A percentile compares a stretch with the other conserved stretches of the same genome.
phyloP scores from a whole-genome alignment of 2,888 invertebrate species.

The Erebia aethiops region DNA sequence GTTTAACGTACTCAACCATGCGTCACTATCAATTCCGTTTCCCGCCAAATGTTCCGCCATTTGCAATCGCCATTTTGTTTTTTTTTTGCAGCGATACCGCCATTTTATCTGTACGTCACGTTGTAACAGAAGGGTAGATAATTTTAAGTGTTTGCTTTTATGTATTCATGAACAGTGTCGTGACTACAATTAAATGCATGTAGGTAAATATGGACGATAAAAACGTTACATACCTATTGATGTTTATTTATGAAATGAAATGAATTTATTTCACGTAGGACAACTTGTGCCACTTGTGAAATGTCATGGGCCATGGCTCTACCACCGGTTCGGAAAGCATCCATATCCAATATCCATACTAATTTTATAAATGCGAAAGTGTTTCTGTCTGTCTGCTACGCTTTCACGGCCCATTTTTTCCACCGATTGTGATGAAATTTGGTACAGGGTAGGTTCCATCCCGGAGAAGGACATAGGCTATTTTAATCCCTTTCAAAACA shows the following conservation, averaged over 20 bases:
- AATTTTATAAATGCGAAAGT: too few relatives aligned
- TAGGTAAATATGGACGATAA: conserved; percentile 1
- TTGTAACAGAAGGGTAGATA: conserved; percentile 55
- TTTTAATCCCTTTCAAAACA: too few relatives aligned
- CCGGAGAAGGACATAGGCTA: too few relatives aligned
- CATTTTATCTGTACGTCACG: conserved; percentile 52
- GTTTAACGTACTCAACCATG: conserved; percentile 22
- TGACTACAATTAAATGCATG: conserved; percentile 21
- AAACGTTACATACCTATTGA: not conserved
- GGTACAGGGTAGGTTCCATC: too few relatives aligned
- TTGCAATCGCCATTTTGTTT: conserved; percentile 43
- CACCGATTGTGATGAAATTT: too few relatives aligned
- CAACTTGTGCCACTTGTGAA: too few relatives aligned
- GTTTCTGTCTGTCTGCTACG: too few relatives aligned
- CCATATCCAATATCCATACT: too few relatives aligned
- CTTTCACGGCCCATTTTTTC: too few relatives aligned
- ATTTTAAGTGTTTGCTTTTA: conserved; percentile 37
- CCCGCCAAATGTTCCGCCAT: conserved; percentile 37
- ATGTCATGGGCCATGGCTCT: too few relatives aligned
- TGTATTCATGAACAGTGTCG: conserved; percentile 19
- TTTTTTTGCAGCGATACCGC: conserved; percentile 37
- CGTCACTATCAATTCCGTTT: conserved; percentile 39
- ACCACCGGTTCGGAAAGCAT: too few relatives aligned
- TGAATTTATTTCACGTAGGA: not conserved
- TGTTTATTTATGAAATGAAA: not conserved